Base-by-base conservation (phyloP, 2,888 invertebrate genomes). In the Tetranychus truncatus region DNA sequence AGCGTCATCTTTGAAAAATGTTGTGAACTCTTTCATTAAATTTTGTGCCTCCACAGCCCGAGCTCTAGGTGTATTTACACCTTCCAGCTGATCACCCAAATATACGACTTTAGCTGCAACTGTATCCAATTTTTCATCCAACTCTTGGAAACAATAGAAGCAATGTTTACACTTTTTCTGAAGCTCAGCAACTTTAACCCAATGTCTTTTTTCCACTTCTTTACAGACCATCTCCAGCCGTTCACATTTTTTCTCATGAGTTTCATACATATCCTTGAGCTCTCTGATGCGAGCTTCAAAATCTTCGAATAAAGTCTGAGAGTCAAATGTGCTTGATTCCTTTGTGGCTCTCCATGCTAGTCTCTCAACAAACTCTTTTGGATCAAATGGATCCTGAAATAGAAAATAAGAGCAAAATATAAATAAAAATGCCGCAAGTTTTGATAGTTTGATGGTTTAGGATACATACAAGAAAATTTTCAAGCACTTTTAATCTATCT, bases 91-190 rank as follows among this genome's bases (percentile, higher is more conserved):
- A 84, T 97, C 97, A 0, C 97, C 99, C n/a, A 99, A 87, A 84
- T 97, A 96, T 72, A 97, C 88, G 0, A 99, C 97, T 84, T 96
- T 93, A 0, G 95, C 95, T 0, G 97, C 96, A 71, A 99, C 97
- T 76, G 91, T 90, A 80, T 95, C 96, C 81, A 99, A 96, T 80
- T 95, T 89, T 80, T 92, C 92, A 83, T 97, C 97, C 74, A 97
- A 83, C 78, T 92, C 90, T 84, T 93, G 91, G 82, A 95, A 95
- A 79, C 91, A 89, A 78, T 89, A 89, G 71, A 92, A 90, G 73
- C 92, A 90, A 92, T 80, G 89, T 88, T 76, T 91, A 82, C 92
- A 92, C 80, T 89, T 88, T 75, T 91, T 92, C 83, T 92, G 89
- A 44, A 95, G 86, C 80, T 89, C 89, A 55, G 88, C 85, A 65